Percentiles rank a stretch among this genome's conserved stretches.
Evolutionary conservation across 2,113 vertebrate genomes (phyloP).

Genomic region (Psittacula cyanocephala): DNA sequence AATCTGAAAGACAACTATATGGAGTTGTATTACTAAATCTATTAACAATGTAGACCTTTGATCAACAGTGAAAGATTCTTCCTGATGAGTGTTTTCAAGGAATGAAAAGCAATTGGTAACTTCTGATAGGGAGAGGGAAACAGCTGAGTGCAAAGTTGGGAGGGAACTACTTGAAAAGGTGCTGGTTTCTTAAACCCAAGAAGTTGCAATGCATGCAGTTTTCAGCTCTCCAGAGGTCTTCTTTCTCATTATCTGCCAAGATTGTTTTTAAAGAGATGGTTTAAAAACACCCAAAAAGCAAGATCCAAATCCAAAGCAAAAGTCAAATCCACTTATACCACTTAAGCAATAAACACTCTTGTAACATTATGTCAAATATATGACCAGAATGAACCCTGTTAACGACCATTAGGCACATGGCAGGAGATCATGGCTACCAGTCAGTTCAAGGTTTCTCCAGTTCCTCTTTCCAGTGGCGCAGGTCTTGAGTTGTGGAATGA

Average conservation of each 20-base stretch:
- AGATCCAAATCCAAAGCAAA: background rate
- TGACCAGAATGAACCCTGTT: background rate
- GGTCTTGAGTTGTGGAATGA: conserved; percentile 20
- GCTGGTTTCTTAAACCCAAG: background rate
- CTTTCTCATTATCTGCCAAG: background rate
- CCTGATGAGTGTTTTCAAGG: background rate
- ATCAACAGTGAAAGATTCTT: background rate
- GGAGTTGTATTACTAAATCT: background rate
- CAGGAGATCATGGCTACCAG: background rate
- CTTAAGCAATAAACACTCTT: background rate
- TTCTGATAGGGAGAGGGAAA: background rate
- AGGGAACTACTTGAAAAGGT: background rate
- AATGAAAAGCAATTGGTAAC: background rate
- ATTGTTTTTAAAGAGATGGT: background rate
- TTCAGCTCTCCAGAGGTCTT: background rate
- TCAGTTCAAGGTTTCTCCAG: conserved; percentile 4
- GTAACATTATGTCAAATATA: background rate
- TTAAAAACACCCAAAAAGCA: background rate
- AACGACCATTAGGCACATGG: background rate
- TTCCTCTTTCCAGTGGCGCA: conserved; percentile 6
- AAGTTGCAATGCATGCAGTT: background rate
- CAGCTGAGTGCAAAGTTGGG: background rate
- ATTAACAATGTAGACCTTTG: background rate
- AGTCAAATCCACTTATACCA: background rate
- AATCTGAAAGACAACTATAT: background rate